Base-by-base conservation (phyloP, 2,797 vertebrate genomes). In the Morus bassanus region DNA sequence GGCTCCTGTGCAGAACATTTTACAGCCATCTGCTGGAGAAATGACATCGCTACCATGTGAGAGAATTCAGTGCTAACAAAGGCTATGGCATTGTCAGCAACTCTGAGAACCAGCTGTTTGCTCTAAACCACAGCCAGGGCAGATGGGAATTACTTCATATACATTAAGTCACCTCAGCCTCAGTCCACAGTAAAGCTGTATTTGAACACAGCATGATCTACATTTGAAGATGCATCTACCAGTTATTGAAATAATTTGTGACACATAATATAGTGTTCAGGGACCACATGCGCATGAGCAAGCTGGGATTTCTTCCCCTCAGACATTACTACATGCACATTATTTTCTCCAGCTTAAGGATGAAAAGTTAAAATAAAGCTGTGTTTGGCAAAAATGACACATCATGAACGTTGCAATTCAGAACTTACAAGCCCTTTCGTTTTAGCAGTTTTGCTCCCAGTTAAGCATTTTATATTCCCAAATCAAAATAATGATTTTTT, bases 1-100 rank as follows among this genome's bases (percentile, higher is more conserved):
- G 12, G 2, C 46, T 69, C 8, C 64, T n/a, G 56, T 86, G 95
- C 6, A 69, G 94, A 91, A 88, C 89, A 74, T 67, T 85, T 95
- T 92, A 95, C 82, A 94, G 97, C 97, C 97, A 97, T 94, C 97
- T 97, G 88, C 97, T 97, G 97, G 97, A 92, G 89, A 96, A 91
- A 82, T 4, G 13, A 14, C 7, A 85, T 61, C 43, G 31, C 50
- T 96, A 68, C 88, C 85, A 56, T 43, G 45, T 35, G 8, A 68
- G 63, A 70, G 78, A 88, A 53, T 59, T 88, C 70, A 22, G 27
- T 4, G 30, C 56, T 57, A 54, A 51, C 63, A 60, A 57, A 0
- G 41, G 56, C 60, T 69, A 16, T 8, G 45, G 41, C 69, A 75
- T 9, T 48, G 22, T 25, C 70, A 48, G 70, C 41, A 85, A 3